Conservation (phyloP, 1,140 invertebrate species). For the Lasioglossum albipes region DNA sequence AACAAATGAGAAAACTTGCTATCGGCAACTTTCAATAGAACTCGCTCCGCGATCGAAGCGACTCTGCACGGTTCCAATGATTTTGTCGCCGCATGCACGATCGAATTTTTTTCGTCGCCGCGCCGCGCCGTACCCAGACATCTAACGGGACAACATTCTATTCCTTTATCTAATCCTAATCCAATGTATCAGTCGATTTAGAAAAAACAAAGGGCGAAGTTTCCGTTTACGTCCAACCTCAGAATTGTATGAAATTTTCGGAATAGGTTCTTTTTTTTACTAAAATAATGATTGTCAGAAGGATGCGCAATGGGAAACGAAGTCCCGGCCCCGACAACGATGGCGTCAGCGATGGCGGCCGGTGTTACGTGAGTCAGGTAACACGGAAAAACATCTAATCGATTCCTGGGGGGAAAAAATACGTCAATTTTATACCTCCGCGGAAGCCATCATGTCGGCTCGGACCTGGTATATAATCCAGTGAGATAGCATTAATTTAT, state of each 20-base stretch:
- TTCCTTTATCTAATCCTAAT: too few species aligned
- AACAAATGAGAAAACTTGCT: conserved; percentile 53
- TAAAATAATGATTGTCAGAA: too few species aligned
- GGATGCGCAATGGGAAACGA: not conserved
- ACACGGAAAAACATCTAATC: conserved; percentile 40
- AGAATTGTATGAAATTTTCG: too few species aligned
- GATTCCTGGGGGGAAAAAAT: conserved; percentile 41
- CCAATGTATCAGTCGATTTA: too few species aligned
- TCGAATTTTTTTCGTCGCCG: too few species aligned
- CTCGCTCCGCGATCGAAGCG: conserved; percentile 13
- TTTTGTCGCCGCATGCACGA: not conserved
- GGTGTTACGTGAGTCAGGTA: conserved; percentile 48
- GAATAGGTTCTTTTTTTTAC: too few species aligned
- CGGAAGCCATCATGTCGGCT: conserved; percentile 39
- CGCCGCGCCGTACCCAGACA: too few species aligned
- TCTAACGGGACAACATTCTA: too few species aligned
- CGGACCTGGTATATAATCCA: conserved; percentile 36
- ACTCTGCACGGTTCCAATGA: conserved; percentile 27
- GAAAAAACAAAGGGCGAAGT: too few species aligned
- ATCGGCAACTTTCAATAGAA: conserved; percentile 55
- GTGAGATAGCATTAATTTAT: conserved; percentile 57
- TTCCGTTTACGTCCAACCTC: too few species aligned
- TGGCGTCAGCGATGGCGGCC: too few species aligned
- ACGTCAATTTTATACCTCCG: conserved; percentile 49
- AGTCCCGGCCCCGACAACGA: not conserved